A percentile compares a stretch with the other conserved stretches of the same genome.
phyloP scores from a whole-genome alignment of 2,888 invertebrate genomes.

The Rutpela maculata region DNA sequence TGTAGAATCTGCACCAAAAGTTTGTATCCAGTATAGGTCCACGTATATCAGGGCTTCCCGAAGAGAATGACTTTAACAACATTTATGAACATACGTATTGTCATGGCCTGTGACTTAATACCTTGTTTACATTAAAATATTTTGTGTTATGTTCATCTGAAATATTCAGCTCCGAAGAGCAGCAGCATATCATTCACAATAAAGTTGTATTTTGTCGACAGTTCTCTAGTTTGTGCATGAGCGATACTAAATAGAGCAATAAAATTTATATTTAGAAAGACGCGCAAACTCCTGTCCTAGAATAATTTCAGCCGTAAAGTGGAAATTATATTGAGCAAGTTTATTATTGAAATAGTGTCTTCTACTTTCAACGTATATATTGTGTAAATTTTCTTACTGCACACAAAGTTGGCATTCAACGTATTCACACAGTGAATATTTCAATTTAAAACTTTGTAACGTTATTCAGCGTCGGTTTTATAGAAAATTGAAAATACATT shows the following conservation, averaged over 20 bases:
- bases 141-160: not conserved
- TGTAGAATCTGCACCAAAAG: too few species aligned
- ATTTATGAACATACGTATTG: too few species aligned
- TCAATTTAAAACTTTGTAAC: constrained; percentile 20
- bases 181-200: not conserved
- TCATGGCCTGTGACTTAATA: too few species aligned
- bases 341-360: not conserved
- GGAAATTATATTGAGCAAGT: not conserved
- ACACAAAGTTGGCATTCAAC: not conserved
- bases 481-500: constrained; percentile 1
- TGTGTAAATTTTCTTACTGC: not conserved
- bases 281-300: not conserved
- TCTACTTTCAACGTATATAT: not conserved
- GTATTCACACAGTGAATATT: not conserved
- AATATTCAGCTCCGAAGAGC: not conserved
- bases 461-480: constrained; percentile 6
- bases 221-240: not conserved
- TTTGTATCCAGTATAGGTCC: too few species aligned
- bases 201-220: not conserved
- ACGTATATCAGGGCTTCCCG: too few species aligned
- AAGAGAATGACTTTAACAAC: too few species aligned
- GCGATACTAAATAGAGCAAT: not conserved
- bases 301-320: not conserved
- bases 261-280: not conserved
- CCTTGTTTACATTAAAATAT: too few species aligned